Evolutionary conservation across 2,797 vertebrate species (phyloP).

Genomic region (Merluccius polli): DNA sequence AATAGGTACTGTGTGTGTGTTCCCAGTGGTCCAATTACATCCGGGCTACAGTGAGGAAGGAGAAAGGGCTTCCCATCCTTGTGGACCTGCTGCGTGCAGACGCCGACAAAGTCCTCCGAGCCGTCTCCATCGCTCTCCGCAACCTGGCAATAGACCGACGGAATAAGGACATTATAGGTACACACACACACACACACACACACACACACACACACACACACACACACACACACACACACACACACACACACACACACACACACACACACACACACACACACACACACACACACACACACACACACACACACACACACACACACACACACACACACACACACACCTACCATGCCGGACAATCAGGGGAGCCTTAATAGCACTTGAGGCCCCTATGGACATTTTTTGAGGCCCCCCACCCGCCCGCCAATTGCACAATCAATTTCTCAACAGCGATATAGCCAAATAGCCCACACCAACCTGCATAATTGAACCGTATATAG

Average conservation of each 20-base stretch:
- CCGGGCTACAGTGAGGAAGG: conserved; percentile 91
- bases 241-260: not conserved
- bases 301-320: not conserved
- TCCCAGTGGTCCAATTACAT: conserved; percentile 95
- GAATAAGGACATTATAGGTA: conserved; percentile 97
- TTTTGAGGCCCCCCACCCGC: too few species aligned
- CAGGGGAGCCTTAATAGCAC: too few species aligned
- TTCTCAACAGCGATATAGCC: too few species aligned
- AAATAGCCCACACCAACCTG: too few species aligned
- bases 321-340: not conserved
- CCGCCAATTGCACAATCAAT: too few species aligned
- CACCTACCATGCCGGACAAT: too few species aligned
- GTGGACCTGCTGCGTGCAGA: conserved; percentile 95
- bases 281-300: not conserved
- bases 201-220: not conserved
- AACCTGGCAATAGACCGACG: conserved; percentile 95
- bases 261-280: not conserved
- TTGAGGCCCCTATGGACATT: too few species aligned
- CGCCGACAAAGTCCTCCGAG: conserved; percentile 94
- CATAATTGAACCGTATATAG: too few species aligned
- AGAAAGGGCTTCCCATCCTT: conserved; percentile 90
- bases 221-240: not conserved
- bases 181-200: conserved; percentile 9
- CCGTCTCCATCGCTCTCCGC: conserved; percentile 91
- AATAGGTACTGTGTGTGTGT: not conserved